These are phyloP conservation scores for Pheosia tremula DNA, from an alignment of 2,888 invertebrate genomes.

Conservation along the genomic window DNA sequence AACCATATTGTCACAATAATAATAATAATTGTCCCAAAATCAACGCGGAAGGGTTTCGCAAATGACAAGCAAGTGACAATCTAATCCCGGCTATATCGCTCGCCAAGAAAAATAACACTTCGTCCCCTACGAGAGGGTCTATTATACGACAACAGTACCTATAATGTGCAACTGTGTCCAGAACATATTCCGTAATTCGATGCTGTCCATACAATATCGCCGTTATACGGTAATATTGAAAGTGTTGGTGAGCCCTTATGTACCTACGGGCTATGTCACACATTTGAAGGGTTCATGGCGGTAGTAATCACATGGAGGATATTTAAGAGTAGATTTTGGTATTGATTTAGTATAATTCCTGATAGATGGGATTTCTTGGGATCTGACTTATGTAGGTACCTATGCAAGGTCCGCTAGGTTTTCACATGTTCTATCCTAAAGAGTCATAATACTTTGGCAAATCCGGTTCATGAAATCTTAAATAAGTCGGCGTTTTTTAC, in stretches of 20 bases:
- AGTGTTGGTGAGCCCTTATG: conserved; percentile 11
- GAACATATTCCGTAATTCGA: conserved; percentile 22
- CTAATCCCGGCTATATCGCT: conserved; percentile 11
- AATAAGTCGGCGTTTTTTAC: too few species aligned
- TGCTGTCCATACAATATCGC: conserved; percentile 10
- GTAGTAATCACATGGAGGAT: neutral
- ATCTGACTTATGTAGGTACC: too few species aligned
- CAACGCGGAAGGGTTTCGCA: conserved; percentile 40
- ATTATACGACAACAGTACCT: neutral
- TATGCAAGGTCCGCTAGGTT: too few species aligned
- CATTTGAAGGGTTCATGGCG: neutral
- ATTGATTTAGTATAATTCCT: neutral
- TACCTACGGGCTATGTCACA: neutral
- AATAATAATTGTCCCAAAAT: conserved; percentile 9
- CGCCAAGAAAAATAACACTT: conserved; percentile 4
- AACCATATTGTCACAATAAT: neutral
- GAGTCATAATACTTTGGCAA: too few species aligned
- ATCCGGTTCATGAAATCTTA: too few species aligned
- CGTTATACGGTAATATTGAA: conserved; percentile 15
- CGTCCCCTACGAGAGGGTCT: accelerated
- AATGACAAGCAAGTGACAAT: conserved; percentile 37
- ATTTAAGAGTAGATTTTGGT: neutral
- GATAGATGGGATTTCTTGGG: too few species aligned
- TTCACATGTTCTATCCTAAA: too few species aligned
- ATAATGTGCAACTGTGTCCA: conserved; percentile 21